phyloP scores from a whole-genome alignment of 92 coral and sea anemone genomes.

The Anthopleura xanthogrammica region DNA sequence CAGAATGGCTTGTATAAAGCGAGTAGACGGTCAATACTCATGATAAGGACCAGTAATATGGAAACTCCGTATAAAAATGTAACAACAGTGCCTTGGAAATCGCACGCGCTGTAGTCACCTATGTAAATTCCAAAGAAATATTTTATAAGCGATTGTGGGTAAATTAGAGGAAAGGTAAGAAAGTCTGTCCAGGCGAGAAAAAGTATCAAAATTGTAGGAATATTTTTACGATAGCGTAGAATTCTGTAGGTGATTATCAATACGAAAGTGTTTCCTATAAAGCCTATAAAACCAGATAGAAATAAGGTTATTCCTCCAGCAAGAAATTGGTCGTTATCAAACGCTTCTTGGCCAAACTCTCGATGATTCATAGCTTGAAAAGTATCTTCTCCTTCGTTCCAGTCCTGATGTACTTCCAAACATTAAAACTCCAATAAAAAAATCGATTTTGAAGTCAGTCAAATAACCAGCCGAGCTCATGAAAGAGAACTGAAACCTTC shows the following conservation, averaged over 20 bases:
- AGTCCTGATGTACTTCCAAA: not conserved
- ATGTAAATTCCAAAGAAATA: constrained; percentile 73
- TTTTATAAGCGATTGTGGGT: constrained; percentile 82
- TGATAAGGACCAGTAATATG: constrained; percentile 66
- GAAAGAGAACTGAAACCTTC: not conserved
- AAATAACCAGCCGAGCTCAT: not conserved
- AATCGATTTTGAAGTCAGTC: not conserved
- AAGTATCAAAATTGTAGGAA: constrained; percentile 84
- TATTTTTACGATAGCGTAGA: constrained; percentile 76
- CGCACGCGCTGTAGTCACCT: constrained; percentile 82
- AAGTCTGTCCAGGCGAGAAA: constrained; percentile 84
- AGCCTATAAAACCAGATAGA: constrained; percentile 64
- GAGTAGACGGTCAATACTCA: constrained; percentile 86
- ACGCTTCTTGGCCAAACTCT: constrained; percentile 78
- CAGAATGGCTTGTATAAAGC: constrained; percentile 87
- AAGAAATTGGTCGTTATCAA: constrained; percentile 76
- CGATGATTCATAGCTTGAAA: constrained; percentile 59
- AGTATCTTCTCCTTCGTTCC: not conserved
- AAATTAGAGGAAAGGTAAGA: constrained; percentile 70
- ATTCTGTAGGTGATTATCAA: constrained; percentile 72
- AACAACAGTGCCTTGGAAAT: constrained; percentile 79
- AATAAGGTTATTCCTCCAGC: constrained; percentile 83
- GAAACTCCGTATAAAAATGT: constrained; percentile 70
- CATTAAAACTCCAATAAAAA: not conserved
- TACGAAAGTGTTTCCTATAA: constrained; percentile 73